phyloP scores from a whole-genome alignment of 2,888 invertebrate species.

The Eremobia ochroleuca region DNA sequence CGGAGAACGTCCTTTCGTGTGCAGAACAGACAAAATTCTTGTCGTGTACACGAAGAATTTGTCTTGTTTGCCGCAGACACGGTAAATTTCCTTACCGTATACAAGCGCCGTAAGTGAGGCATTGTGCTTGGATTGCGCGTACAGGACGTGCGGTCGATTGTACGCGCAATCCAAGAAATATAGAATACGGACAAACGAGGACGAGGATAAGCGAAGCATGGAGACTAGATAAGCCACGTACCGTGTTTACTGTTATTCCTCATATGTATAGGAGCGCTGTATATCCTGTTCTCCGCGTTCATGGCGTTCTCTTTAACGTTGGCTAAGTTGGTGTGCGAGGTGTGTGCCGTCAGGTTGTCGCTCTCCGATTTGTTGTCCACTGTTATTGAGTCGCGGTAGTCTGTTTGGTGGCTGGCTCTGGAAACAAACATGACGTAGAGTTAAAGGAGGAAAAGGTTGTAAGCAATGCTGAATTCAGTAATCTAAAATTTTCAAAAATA shows the following conservation, averaged over 20 bases:
- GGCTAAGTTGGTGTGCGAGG: slow-evolving; percentile 85
- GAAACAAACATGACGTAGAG: slow-evolving; percentile 33
- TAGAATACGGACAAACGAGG: not conserved
- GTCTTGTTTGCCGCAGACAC: no score
- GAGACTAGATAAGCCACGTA: slow-evolving; percentile 49
- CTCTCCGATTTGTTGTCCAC: slow-evolving; percentile 87
- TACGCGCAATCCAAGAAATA: no score
- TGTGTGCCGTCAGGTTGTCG: slow-evolving; percentile 84
- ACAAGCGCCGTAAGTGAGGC: no score
- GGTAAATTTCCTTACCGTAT: no score
- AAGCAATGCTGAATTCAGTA: not conserved
- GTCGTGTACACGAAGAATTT: no score
- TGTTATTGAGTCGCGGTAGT: slow-evolving; percentile 86
- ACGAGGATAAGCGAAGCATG: no score
- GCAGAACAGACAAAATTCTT: no score
- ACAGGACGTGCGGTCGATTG: no score
- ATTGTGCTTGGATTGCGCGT: no score
- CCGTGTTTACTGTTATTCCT: slow-evolving; percentile 88
- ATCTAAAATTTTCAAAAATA: no score
- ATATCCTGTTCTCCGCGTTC: slow-evolving; percentile 85
- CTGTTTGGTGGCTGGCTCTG: slow-evolving; percentile 82
- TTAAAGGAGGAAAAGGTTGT: not conserved
- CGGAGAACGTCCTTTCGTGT: no score
- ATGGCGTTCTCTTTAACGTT: slow-evolving; percentile 81
- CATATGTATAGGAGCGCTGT: slow-evolving; percentile 88